Evolutionary conservation across 2,888 invertebrate genomes (phyloP).

Genomic region (Lamproptera curius): DNA sequence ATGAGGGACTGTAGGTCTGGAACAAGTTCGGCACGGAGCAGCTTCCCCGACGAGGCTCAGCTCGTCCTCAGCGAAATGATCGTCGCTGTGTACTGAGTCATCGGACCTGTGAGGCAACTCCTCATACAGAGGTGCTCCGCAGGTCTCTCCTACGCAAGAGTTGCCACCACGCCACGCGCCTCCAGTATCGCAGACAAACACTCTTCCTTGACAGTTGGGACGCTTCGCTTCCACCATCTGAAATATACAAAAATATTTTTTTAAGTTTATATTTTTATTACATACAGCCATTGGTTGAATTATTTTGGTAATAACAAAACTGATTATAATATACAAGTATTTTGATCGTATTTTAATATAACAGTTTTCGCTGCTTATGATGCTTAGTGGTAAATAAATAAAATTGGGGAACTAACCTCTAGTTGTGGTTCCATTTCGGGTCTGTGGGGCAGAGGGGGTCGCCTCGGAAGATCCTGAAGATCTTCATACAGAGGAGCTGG

Average conservation of each 20-base stretch:
- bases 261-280: too few relatives aligned
- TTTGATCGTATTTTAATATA: too few relatives aligned
- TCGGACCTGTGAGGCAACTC: constrained; percentile 83
- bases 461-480: constrained; percentile 81
- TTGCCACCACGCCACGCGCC: constrained; percentile 78
- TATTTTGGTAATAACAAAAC: too few relatives aligned
- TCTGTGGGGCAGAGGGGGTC: constrained; percentile 70
- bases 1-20: constrained; percentile 70
- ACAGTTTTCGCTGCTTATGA: too few relatives aligned
- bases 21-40: constrained; percentile 68
- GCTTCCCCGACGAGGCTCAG: constrained; percentile 77
- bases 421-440: constrained; percentile 69
- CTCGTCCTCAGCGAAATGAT: constrained; percentile 92
- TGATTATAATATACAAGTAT: too few relatives aligned
- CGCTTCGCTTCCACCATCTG: constrained; percentile 88
- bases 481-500: constrained; percentile 88
- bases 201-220: constrained; percentile 75
- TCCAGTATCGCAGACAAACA: constrained; percentile 81
- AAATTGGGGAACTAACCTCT: too few relatives aligned
- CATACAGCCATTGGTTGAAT: too few relatives aligned
- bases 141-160: constrained; percentile 59
- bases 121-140: constrained; percentile 88
- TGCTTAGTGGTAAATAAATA: too few relatives aligned
- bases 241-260: constrained; percentile 35
- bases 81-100: constrained; percentile 83